Evolutionary conservation across 1,140 invertebrate genomes (phyloP), one percentile per base, ranked within the genome.

Genomic region (Daktulosphaira vitifoliae): DNA sequence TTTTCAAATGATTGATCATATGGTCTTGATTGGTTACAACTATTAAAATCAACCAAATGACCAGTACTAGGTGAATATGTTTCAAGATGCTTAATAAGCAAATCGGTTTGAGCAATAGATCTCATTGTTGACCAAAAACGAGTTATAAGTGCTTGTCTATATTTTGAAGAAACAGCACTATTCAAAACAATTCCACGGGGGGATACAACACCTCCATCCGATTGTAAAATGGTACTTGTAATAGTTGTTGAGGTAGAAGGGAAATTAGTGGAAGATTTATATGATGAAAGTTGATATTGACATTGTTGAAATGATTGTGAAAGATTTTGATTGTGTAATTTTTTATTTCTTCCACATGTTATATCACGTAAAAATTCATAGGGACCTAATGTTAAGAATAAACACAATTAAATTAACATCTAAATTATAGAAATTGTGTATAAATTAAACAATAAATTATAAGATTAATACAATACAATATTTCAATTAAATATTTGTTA

Each of bases 361-460:
- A 89, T 83, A 70, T 90, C 88, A 72, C 89, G 85, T 16, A 90
- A 75, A 76, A 90, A 89, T 71, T 89, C 87, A 71, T 90, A 89
- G 2, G 84, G 83, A 3, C 84, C 86, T 81, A 73, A 67, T 73
- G 75, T 50, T 68, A 65, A 49, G 8, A 52, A 39, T 23, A 18
- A 22, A 15, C 29, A 26, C 15, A 66, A 62, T 64, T 15, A 15
- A 38, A n/a, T n/a, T n/a, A n/a, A n/a, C n/a, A n/a, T n/a, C n/a
- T n/a, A n/a, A n/a, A n/a, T n/a, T n/a, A n/a, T n/a, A n/a, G n/a
- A n/a, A n/a, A n/a, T n/a, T n/a, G n/a, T n/a, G n/a, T n/a, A n/a
- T n/a, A n/a, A n/a, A n/a, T n/a, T n/a, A n/a, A n/a, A n/a, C n/a
- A n/a, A n/a, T n/a, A n/a, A n/a, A n/a, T n/a, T n/a, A n/a, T n/a